Percentiles rank a stretch among this genome's conserved stretches.
Conservation (phyloP, 2,797 vertebrate species). For the Hephaestus fuliginosus region DNA sequence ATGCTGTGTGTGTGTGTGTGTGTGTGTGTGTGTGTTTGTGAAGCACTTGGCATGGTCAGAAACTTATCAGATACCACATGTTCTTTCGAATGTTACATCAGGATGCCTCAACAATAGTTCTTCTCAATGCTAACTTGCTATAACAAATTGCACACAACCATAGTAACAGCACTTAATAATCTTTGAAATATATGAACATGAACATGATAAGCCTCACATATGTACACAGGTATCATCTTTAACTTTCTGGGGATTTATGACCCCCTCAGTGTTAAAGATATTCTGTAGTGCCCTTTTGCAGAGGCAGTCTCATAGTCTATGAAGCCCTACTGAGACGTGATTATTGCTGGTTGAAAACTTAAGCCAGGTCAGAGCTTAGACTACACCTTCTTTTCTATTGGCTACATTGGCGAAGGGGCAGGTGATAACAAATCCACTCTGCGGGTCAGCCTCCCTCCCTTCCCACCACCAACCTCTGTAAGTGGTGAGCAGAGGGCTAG, state of each 20-base stretch:
- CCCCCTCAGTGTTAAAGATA: too few species aligned
- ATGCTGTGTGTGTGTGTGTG: background rate
- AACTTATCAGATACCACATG: background rate
- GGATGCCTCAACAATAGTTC: background rate
- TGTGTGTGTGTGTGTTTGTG: background rate
- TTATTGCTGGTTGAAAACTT: background rate
- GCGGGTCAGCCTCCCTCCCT: background rate
- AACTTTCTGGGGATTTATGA: too few species aligned
- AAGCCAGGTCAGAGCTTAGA: too few species aligned
- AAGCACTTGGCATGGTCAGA: background rate
- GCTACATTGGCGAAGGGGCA: background rate
- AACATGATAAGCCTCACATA: background rate
- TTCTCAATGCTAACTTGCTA: background rate
- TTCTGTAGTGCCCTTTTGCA: too few species aligned
- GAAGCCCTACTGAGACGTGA: too few species aligned
- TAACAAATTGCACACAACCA: constrained; percentile 5
- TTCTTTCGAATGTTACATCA: background rate
- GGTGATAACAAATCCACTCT: background rate
- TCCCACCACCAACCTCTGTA: background rate
- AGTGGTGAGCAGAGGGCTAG: background rate
- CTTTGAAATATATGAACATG: too few species aligned
- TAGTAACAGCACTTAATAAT: background rate
- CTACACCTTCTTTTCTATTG: too few species aligned
- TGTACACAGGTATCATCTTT: too few species aligned
- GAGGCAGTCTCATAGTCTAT: too few species aligned